These are phyloP conservation scores for Cataglyphis livida DNA, from an alignment of 2,888 invertebrate species.

Conservation along the genomic window DNA sequence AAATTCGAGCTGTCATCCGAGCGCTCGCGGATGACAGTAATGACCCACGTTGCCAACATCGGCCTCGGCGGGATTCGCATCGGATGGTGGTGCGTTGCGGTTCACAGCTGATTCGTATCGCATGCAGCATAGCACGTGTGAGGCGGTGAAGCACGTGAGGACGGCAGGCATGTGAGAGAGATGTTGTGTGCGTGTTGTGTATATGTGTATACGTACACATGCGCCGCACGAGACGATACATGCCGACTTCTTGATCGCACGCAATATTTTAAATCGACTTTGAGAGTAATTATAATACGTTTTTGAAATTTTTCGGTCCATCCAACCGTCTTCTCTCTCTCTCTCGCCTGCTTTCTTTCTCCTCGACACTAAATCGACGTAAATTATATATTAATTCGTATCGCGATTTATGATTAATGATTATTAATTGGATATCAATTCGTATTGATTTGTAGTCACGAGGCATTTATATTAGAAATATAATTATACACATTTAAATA, in stretches of 20 bases:
- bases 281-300: too few relatives aligned
- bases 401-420: neutral
- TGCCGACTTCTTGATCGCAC: too few relatives aligned
- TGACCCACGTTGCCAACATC: neutral
- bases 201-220: neutral
- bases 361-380: too few relatives aligned
- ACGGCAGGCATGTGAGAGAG: constrained; percentile 4
- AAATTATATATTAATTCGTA: neutral
- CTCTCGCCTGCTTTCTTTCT: neutral
- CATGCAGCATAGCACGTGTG: neutral
- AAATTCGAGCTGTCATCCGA: constrained; percentile 47
- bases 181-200: neutral
- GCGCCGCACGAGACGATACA: neutral
- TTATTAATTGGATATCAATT: neutral
- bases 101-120: neutral
- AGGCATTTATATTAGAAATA: too few relatives aligned
- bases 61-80: neutral
- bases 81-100: neutral
- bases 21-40: constrained; percentile 73
- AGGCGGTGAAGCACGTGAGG: constrained; percentile 11
- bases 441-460: neutral
- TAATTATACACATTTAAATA: too few relatives aligned
- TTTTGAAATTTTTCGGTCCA: neutral
- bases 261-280: too few relatives aligned
- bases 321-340: neutral